Evolutionary conservation across 2,113 vertebrate genomes (phyloP).

Genomic region (Chitala chitala): DNA sequence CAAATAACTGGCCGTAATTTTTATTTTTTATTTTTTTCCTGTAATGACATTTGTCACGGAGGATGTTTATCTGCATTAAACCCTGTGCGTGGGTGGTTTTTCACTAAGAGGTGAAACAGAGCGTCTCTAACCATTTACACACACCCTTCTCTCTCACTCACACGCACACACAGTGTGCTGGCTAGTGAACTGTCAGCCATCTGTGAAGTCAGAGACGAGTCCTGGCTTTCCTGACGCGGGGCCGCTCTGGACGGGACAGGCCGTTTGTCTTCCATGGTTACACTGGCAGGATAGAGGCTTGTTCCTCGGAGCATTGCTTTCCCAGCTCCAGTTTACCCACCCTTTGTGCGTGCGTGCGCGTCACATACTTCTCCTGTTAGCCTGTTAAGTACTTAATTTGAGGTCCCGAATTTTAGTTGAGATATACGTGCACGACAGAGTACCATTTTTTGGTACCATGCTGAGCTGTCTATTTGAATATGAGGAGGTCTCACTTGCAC

Average conservation of each 20-base stretch:
- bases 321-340: too few relatives aligned
- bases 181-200: not conserved
- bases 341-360: too few relatives aligned
- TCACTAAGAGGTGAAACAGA: not conserved
- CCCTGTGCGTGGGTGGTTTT: constrained; percentile 38
- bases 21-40: constrained; percentile 27
- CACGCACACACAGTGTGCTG: not conserved
- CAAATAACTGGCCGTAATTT: constrained; percentile 27
- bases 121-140: not conserved
- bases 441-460: too few relatives aligned
- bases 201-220: not conserved
- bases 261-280: too few relatives aligned
- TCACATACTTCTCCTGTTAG: too few relatives aligned
- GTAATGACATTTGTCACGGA: constrained; percentile 28
- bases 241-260: not conserved
- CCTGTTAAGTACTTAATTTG: too few relatives aligned
- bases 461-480: too few relatives aligned
- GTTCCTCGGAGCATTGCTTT: too few relatives aligned
- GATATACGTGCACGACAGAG: too few relatives aligned
- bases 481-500: too few relatives aligned
- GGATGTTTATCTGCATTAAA: constrained; percentile 40
- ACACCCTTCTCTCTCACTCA: not conserved
- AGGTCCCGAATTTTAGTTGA: too few relatives aligned
- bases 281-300: too few relatives aligned
- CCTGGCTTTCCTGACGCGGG: not conserved